Evolutionary conservation across 92 coral and sea anemone species (phyloP), one percentile per base, ranked within the genome.

Genomic region (Umimayanthus kanabou): DNA sequence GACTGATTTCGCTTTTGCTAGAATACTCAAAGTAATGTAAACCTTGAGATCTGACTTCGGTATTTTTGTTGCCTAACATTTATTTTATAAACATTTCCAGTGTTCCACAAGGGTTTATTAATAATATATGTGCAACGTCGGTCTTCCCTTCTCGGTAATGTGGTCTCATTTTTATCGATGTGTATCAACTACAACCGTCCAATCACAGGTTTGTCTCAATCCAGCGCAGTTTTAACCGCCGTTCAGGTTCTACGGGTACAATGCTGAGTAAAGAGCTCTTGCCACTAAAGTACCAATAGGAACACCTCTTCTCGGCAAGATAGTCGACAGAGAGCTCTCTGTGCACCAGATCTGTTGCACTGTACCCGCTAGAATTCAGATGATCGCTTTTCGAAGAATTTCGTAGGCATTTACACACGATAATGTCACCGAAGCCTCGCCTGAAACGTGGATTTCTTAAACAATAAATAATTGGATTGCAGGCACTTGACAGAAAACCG

Each of bases 231-330:
- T 90, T 92, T 66, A 91, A 85, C 30, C 98, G 85, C 71, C 98
- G 77, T 39, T 90, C 80, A 8, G 92, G 91, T 0, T 91, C 90
- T 28, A 76, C 96, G 20, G 89, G 94, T 39, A 88, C 92, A 72
- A 95, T 79, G 53, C 93, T 92, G 13, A 95, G 87, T 25, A 95
- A 88, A 11, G 93, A 94, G 45, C 89, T 93, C 87, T 92, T 92
- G 67, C 91, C 89, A 33, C 94, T 91, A 66, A 95, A 87, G 78
- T 93, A 95, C 98, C 98, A 95, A n/a, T 87, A 88, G 2, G 98
- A 95, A 29, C 96, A 93, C 16, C 98, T 80, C 57, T 88, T 93
- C 87, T 95, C 98, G 75, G 93, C 94, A 61, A 90, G 88, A 81
- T 93, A 95, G 73, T 93, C 93, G 15, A 86, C 39, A 11, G 93